phyloP scores from a whole-genome alignment of 2,888 invertebrate genomes.

The Ceramica pisi region DNA sequence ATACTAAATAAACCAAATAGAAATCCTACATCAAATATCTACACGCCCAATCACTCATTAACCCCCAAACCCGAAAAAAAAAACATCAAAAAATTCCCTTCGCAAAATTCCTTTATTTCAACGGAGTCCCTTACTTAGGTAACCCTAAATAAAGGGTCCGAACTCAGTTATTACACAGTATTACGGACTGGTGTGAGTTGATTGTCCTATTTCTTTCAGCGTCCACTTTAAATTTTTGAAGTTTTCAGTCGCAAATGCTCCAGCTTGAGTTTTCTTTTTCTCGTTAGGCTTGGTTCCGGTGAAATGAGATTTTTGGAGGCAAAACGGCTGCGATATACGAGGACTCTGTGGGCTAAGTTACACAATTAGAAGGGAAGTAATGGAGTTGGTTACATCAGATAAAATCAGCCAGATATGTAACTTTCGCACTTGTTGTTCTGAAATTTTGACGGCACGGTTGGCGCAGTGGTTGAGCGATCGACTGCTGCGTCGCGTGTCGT shows the following conservation, averaged over 20 bases:
- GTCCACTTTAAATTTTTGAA: slow-evolving; percentile 60
- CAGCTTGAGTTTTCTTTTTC: slow-evolving; percentile 34
- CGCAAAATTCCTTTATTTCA: slow-evolving; percentile 56
- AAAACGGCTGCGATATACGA: slow-evolving; percentile 41
- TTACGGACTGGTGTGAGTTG: slow-evolving; percentile 49
- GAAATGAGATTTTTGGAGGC: slow-evolving; percentile 50
- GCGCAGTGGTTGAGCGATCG: no score
- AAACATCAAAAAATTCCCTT: slow-evolving; percentile 13
- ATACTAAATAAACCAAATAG: no score
- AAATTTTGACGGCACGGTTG: no score
- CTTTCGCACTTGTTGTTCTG: slow-evolving; percentile 4
- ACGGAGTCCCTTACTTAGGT: slow-evolving; percentile 49
- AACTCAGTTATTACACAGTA: slow-evolving; percentile 58
- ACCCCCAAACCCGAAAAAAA: slow-evolving; percentile 9
- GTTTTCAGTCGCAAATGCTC: slow-evolving; percentile 33
- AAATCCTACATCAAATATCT: slow-evolving; percentile 13
- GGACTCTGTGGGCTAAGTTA: slow-evolving; percentile 42
- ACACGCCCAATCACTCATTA: slow-evolving; percentile 31
- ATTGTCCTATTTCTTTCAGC: slow-evolving; percentile 56
- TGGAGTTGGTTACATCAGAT: slow-evolving; percentile 35
- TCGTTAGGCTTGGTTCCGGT: slow-evolving; percentile 39
- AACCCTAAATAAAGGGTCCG: slow-evolving; percentile 60
- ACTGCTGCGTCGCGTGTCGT: no score
- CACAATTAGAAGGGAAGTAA: slow-evolving; percentile 37
- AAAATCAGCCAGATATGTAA: slow-evolving; percentile 17